Base-by-base conservation (phyloP, 1,140 invertebrate species). In the Globodera ellingtonae region DNA sequence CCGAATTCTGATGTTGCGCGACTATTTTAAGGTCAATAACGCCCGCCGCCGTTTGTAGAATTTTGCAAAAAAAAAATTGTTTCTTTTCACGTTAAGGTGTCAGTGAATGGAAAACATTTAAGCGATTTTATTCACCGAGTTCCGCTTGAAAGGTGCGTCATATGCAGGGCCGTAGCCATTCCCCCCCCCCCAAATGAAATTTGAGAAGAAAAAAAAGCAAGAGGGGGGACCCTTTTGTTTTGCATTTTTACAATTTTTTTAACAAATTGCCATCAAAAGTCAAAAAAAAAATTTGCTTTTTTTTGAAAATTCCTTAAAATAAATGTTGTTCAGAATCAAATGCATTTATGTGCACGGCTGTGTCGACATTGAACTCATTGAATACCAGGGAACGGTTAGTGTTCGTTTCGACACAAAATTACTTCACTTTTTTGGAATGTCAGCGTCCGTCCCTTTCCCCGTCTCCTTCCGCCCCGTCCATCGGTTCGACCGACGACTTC, bases 341-440 rank as follows among this genome's bases (percentile, higher is more conserved):
- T 78, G 70, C 69, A 66, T 85, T 24, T 85, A 24, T 50, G 84
- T 85, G n/a, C 21, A 24, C 15, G 84, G 84, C 1, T 75, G 83
- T 62, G 59, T 87, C 15, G 18, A 9, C 15, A 50, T 85, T 47
- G 84, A 86, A 56, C 35, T 78, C 24, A 78, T 85, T 62, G 81
- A 85, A 67, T 85, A 82, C 67, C 85, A 85, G 35, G 84, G 84
- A 21, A 79, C 84, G 44, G 83, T 81, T n/a, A 24, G 71, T 79
- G 8, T 5, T n/a, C 13, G 7, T 79, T 73, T 78, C 5, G n/a
- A 65, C 59, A 15, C 59, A 3, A 65, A 65, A 18, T 56, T 6
- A 15, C 4, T 70, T 15, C n/a, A 62, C 69, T 13, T 65, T 13
- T 7, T 13, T 52, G n/a, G 46, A 66, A 7, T 44, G 79, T 82